Base-by-base conservation (phyloP, 2,113 vertebrate genomes). In the Callocephalon fimbriatum region DNA sequence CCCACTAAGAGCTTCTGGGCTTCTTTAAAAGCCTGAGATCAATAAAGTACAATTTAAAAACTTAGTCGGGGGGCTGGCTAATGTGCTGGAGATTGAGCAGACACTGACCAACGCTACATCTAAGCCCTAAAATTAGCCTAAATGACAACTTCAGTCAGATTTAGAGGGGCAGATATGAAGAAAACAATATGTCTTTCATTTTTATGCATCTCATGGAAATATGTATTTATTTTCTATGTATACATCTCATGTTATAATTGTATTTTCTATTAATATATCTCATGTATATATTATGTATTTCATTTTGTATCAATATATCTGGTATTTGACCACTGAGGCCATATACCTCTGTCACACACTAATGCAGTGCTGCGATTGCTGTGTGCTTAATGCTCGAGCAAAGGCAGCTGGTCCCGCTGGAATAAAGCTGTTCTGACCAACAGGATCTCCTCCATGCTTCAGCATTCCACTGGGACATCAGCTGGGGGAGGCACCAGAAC, bases 401-500 rank as follows among this genome's bases (percentile, higher is more conserved):
- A 25, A 26, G 1, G 1, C 0, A 0, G 51, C 12, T 3, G 1
- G 21, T 25, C 21, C 65, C 44, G 7, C 17, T 5, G 3, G n/a
- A 42, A 20, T 15, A 6, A 27, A 53, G 27, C 37, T 31, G 5
- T 2, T 71, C 8, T 1, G 4, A 6, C 2, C 61, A 29, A 27
- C 21, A 37, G 29, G 38, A 38, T 3, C 6, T 3, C 18, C 54
- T 40, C 17, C 0, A 0, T 5, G 47, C 45, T 40, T 8, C 40
- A 26, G 40, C 0, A 2, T 63, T 61, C 40, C n/a, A 35, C 58
- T 35, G 50, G 73, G 25, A 59, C 3, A 0, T 63, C 82, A 59
- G 27, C 63, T 17, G 35, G 25, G 42, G 50, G 65, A 47, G 2
- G 44, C 74, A 77, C n/a, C 58, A 45, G 23, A 82, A 51, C 8